Conservation (phyloP, 2,113 vertebrate genomes). For the Phocoena phocoena region DNA sequence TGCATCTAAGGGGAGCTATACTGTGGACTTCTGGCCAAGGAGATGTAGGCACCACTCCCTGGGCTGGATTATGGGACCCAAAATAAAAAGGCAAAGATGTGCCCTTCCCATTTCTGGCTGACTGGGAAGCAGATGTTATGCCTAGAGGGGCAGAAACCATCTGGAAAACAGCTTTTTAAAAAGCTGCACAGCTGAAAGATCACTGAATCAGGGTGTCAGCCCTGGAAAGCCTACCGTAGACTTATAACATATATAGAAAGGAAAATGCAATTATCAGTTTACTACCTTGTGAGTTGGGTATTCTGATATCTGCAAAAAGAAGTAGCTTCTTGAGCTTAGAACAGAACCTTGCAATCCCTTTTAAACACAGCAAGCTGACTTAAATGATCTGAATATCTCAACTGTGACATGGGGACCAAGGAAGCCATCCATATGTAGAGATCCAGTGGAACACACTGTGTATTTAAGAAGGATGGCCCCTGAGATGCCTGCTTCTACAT, state of each 20-base stretch:
- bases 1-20: background rate
- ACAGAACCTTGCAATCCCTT: background rate
- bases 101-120: constrained; percentile 15
- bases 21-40: background rate
- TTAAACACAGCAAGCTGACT: background rate
- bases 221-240: background rate
- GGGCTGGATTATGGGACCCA: background rate
- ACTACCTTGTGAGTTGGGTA: background rate
- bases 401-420: background rate
- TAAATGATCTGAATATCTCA: background rate
- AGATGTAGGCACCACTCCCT: background rate
- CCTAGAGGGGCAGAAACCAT: background rate
- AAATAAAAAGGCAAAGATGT: background rate
- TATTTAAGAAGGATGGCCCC: background rate
- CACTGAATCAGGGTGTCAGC: background rate
- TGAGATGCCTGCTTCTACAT: background rate
- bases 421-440: background rate
- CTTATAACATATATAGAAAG: background rate
- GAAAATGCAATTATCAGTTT: background rate
- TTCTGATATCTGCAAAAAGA: background rate
- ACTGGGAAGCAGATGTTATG: constrained; percentile 17
- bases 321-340: background rate
- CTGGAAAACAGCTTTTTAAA: background rate
- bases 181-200: background rate
- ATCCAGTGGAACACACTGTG: background rate